Evolutionary conservation across 1,140 invertebrate species (phyloP), one percentile per base, ranked within the genome.

Genomic region (Elysia chlorotica): DNA sequence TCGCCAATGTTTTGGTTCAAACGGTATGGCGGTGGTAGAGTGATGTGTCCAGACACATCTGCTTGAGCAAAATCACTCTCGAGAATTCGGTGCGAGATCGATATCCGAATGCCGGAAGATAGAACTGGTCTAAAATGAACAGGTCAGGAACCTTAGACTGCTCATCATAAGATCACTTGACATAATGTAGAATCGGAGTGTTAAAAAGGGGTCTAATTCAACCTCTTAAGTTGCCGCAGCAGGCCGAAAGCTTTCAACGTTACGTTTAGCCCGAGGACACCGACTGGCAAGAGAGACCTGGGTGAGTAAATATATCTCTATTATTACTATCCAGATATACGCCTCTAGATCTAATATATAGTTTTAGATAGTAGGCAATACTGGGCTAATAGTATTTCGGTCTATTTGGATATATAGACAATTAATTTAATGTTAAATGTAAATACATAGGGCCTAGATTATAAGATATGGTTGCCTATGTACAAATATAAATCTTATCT

Each of bases 11-110:
- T 71, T 28, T 62, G 41, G 57, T 71, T 71, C 69, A 71, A 71
- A 71, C 35, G 4, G 28, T 1, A 59, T 63, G 69, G 69, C 69
- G 69, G 69, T 63, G 36, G n/a, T 19, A 10, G 23, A 30, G 31
- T 57, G 63, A 71, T 61, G 69, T 71, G 69, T 31, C 59, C 69
- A 71, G 69, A 71, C 69, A 71, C 57, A 63, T 71, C 68, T 2
- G 25, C n/a, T 23, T 71, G 37, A 30, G 23, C 23, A 1, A 69
- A n/a, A 31, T 17, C 25, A 28, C 56, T 59, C 10, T 25, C 56
- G n/a, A n/a, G n/a, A 59, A 10, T 59, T 10, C 28, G 10, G 14
- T 17, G 10, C 25, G 14, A 19, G 6, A 6, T 59, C 28, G 10
- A 25, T 19, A 19, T 17, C 25, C 6, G 17, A 25, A 19, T 6